These are phyloP conservation scores for Teleogryllus oceanicus DNA, from an alignment of 2,888 invertebrate species.

Conservation along the genomic window DNA sequence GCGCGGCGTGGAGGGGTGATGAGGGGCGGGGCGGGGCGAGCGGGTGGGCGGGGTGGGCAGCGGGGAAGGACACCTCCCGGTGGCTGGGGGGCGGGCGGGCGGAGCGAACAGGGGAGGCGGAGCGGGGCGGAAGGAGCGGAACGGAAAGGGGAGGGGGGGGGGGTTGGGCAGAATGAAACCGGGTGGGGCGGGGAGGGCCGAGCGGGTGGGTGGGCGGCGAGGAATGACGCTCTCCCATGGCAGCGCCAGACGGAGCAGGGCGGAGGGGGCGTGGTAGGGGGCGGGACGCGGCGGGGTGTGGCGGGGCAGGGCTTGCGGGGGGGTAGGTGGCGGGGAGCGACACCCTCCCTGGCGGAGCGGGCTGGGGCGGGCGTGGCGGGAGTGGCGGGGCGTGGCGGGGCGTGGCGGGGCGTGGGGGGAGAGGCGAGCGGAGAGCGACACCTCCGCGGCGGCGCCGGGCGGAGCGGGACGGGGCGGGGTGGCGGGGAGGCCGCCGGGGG, in stretches of 20 bases:
- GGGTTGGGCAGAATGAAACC: neutral
- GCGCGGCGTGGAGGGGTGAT: neutral
- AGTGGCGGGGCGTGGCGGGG: neutral
- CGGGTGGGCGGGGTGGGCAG: neutral
- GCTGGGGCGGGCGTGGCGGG: neutral
- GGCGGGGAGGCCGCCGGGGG: neutral
- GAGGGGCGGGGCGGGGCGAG: neutral
- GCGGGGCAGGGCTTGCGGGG: neutral
- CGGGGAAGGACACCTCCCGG: neutral
- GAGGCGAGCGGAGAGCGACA: neutral
- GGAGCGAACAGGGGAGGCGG: neutral
- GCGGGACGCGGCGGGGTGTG: neutral
- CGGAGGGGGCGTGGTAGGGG: conserved; percentile 12
- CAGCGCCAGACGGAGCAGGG: neutral
- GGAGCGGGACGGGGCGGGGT: neutral
- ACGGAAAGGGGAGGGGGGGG: neutral
- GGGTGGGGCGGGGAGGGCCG: neutral
- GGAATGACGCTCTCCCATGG: no score
- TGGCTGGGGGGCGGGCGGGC: neutral
- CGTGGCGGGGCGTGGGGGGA: neutral
- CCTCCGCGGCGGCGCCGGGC: neutral
- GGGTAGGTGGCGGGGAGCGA: neutral
- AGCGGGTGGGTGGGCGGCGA: neutral
- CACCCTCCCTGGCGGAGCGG: no score
- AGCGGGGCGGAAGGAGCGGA: neutral